phyloP scores from a whole-genome alignment of 2,888 invertebrate species.

The Odontomyia ornata region DNA sequence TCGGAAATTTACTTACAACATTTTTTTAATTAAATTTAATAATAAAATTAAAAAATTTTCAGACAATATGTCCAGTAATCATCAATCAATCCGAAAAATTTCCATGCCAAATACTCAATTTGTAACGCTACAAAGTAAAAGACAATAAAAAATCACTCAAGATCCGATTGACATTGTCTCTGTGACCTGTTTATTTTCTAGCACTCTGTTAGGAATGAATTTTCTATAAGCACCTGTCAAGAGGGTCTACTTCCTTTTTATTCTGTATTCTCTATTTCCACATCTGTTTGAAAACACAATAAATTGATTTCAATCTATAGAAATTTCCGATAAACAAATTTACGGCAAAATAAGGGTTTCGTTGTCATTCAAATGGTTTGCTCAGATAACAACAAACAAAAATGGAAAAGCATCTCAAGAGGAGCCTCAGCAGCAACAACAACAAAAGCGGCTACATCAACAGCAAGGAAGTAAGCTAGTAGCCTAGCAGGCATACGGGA shows the following conservation, averaged over 20 bases:
- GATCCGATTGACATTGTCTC: not conserved
- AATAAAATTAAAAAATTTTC: no score
- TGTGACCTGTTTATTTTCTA: conserved; percentile 2
- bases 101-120: no score
- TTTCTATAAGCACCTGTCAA: not conserved
- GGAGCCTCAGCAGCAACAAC: no score
- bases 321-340: conserved; percentile 26
- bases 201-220: not conserved
- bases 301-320: conserved; percentile 22
- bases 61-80: no score
- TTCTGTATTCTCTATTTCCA: not conserved
- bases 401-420: no score
- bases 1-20: no score
- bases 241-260: not conserved
- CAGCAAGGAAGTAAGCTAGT: no score
- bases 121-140: no score
- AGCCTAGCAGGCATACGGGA: no score
- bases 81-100: no score
- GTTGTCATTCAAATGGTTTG: conserved; percentile 42
- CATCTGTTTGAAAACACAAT: not conserved
- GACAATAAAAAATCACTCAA: not conserved
- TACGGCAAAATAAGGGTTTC: conserved; percentile 22
- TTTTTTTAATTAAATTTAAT: no score
- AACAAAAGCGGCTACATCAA: no score
- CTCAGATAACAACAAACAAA: not conserved